These are phyloP conservation scores for Tenthredo scrophulariae DNA, from an alignment of 2,888 invertebrate species.

Conservation along the genomic window DNA sequence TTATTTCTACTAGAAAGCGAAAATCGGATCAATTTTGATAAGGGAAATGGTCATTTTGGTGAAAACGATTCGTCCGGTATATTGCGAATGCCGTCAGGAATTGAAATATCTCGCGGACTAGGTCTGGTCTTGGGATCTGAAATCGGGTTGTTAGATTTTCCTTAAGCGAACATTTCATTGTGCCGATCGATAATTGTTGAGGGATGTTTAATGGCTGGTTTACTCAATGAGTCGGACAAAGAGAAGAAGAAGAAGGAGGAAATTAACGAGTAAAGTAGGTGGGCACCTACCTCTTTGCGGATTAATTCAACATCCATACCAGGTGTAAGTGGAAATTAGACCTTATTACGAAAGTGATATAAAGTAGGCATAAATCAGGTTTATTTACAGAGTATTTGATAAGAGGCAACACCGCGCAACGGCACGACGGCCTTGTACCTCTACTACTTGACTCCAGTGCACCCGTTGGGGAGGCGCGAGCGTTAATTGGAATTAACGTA, in stretches of 20 bases:
- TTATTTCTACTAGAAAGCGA: background rate
- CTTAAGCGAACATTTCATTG: background rate
- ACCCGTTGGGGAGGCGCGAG: constrained; percentile 38
- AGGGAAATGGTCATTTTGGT: background rate
- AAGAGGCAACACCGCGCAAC: constrained; percentile 29
- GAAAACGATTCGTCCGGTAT: background rate
- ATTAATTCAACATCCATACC: constrained; percentile 20
- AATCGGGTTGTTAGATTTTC: background rate
- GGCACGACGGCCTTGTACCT: constrained; percentile 25
- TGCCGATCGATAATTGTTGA: constrained; percentile 27
- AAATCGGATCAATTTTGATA: background rate
- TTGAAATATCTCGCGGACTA: background rate
- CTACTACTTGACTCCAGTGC: constrained; percentile 45
- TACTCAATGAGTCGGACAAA: background rate
- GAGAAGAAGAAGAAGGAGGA: background rate
- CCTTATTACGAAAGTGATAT: constrained; percentile 49
- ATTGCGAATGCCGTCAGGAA: background rate
- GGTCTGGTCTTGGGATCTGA: background rate
- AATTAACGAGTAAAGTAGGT: constrained; percentile 31
- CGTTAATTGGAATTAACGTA: constrained; percentile 56
- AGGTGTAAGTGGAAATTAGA: constrained; percentile 24
- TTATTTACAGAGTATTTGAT: constrained; percentile 52
- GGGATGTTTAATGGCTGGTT: background rate
- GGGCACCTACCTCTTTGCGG: background rate
- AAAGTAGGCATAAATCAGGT: constrained; percentile 51